Percentiles rank a stretch among this genome's conserved stretches.
These are phyloP conservation scores for Schizothorax lantsangensis DNA, from an alignment of 2,797 vertebrate species.

Conservation along the genomic window DNA sequence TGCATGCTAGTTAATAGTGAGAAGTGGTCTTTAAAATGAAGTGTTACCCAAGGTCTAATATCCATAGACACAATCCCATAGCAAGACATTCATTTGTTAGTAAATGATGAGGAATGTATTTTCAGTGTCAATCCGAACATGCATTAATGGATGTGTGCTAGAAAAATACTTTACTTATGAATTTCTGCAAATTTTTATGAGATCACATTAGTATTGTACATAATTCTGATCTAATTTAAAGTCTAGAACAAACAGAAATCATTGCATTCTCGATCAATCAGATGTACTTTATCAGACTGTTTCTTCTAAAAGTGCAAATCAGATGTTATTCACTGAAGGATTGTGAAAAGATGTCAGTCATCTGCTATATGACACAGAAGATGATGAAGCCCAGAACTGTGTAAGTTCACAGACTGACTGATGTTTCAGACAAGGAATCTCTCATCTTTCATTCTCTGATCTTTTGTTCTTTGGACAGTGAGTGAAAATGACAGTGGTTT, in stretches of 20 bases:
- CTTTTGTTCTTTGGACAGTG: constrained; percentile 31
- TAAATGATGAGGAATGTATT: background rate
- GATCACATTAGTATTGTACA: background rate
- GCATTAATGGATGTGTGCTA: too few relatives aligned
- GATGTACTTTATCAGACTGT: background rate
- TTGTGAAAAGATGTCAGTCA: background rate
- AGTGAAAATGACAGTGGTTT: background rate
- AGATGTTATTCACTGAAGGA: background rate
- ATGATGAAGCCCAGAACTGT: background rate
- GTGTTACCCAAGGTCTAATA: background rate
- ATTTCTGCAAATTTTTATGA: background rate
- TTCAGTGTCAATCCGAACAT: background rate
- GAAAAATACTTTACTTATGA: background rate
- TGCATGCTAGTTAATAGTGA: background rate
- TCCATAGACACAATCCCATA: background rate
- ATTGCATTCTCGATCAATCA: background rate
- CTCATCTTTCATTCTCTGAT: constrained; percentile 11
- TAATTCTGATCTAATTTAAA: background rate
- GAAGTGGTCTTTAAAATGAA: background rate
- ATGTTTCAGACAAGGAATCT: background rate
- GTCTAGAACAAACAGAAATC: background rate
- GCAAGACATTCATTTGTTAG: background rate
- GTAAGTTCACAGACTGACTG: background rate
- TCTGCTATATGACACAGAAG: background rate
- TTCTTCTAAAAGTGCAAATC: background rate